Evolutionary conservation across 2,888 invertebrate species (phyloP).

Genomic region (Amblyjoppa proteus): DNA sequence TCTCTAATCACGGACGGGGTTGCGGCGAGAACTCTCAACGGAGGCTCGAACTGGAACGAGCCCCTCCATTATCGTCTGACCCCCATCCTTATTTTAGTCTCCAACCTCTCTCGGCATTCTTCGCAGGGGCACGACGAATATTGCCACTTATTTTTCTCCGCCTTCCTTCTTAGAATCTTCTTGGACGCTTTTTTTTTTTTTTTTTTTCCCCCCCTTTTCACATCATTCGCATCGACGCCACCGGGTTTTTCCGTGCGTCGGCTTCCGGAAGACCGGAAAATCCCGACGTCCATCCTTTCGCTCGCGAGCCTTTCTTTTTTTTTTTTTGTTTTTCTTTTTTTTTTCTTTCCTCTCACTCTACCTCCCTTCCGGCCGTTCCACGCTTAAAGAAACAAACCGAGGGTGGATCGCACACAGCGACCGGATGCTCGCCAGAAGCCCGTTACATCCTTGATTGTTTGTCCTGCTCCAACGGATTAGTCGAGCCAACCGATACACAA

Average conservation of each 20-base stretch:
- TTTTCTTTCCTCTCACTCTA: conserved; percentile 21
- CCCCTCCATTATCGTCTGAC: conserved; percentile 37
- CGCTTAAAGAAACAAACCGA: conserved; percentile 44
- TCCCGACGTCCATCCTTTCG: conserved; percentile 22
- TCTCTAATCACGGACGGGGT: conserved; percentile 41
- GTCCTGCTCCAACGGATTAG: conserved; percentile 30
- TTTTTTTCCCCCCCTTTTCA: neutral
- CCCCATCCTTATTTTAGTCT: conserved; percentile 33
- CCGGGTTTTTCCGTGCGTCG: conserved; percentile 47
- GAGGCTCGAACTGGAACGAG: conserved; percentile 55
- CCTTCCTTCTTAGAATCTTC: neutral
- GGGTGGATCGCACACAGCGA: conserved; percentile 28
- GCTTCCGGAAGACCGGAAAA: conserved; percentile 39
- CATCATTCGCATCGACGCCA: conserved; percentile 5
- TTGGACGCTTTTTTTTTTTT: conserved; percentile 18
- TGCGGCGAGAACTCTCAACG: conserved; percentile 18
- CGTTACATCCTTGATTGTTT: conserved; percentile 31
- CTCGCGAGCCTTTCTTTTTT: conserved; percentile 40
- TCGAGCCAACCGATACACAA: conserved; percentile 29
- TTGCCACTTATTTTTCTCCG: conserved; percentile 24
- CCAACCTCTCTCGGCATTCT: neutral
- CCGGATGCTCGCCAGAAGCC: conserved; percentile 56
- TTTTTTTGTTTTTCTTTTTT: conserved; percentile 60
- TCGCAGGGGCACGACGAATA: neutral
- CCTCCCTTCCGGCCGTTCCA: conserved; percentile 40